Conservation (phyloP, 2,888 invertebrate genomes). For the Rotaria socialis region DNA sequence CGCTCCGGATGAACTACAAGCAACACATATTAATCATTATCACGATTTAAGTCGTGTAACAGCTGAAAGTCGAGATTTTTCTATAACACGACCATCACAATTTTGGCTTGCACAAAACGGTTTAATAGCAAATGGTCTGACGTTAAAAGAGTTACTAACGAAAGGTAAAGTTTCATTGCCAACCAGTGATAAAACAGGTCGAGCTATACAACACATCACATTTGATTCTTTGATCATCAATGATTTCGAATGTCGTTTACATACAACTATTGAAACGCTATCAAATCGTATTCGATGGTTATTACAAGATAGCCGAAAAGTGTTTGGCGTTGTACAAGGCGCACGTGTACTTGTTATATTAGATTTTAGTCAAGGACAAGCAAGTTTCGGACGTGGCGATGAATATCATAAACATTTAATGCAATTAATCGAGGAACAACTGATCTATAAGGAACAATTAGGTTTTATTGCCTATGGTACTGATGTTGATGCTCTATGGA, state of each 20-base stretch:
- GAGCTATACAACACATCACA: constrained; percentile 56
- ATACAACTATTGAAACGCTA: constrained; percentile 54
- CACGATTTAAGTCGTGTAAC: constrained; percentile 50
- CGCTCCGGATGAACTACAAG: constrained; percentile 55
- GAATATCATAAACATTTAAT: constrained; percentile 56
- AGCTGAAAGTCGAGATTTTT: constrained; percentile 47
- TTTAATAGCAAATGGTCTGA: constrained; percentile 54
- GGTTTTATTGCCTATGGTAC: constrained; percentile 57
- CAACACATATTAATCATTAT: constrained; percentile 59
- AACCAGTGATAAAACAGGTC: constrained; percentile 53
- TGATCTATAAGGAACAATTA: constrained; percentile 53
- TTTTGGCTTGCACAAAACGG: constrained; percentile 58
- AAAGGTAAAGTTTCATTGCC: constrained; percentile 54
- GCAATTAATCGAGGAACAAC: constrained; percentile 58
- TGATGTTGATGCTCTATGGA: constrained; percentile 55
- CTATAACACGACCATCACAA: constrained; percentile 55
- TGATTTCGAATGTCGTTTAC: constrained; percentile 59
- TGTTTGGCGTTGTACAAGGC: constrained; percentile 58
- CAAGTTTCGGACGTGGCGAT: constrained; percentile 57
- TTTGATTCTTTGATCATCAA: constrained; percentile 59
- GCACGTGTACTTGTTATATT: constrained; percentile 54
- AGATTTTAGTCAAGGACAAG: constrained; percentile 58
- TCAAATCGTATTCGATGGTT: constrained; percentile 60
- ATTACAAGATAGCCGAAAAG: constrained; percentile 57
- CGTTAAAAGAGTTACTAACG: constrained; percentile 57